These are phyloP conservation scores for Halcyon smyrnensis DNA, from an alignment of 2,797 vertebrate species.

Conservation along the genomic window DNA sequence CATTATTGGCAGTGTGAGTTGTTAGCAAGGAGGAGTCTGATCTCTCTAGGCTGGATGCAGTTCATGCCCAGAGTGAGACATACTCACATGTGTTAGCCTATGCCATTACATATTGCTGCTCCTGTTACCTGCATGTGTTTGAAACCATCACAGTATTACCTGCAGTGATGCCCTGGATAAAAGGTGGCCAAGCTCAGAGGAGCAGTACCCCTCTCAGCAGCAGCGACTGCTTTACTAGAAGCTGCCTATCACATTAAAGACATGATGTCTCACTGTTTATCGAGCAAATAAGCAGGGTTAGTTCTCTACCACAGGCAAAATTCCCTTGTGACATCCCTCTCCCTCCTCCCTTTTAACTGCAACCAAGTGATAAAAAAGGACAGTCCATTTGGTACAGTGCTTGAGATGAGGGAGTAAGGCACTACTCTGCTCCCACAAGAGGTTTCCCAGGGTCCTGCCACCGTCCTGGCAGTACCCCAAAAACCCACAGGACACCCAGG, in stretches of 20 bases:
- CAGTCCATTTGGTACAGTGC: neutral
- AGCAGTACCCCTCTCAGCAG: neutral
- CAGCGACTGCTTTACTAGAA: neutral
- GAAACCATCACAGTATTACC: neutral
- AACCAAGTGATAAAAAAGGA: neutral
- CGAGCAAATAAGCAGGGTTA: neutral
- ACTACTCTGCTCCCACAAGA: neutral
- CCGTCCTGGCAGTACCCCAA: neutral
- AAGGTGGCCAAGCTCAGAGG: neutral
- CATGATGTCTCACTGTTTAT: neutral
- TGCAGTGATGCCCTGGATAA: neutral
- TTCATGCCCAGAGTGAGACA: neutral
- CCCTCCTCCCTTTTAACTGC: neutral
- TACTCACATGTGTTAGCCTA: accelerated
- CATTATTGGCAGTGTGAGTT: neutral
- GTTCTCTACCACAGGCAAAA: neutral
- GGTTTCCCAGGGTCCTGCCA: neutral
- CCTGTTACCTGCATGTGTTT: neutral
- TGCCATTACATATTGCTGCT: neutral
- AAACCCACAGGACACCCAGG: neutral
- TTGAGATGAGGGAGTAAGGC: neutral
- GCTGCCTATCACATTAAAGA: neutral
- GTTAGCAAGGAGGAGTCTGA: neutral
- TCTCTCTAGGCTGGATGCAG: neutral
- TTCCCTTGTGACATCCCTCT: neutral